A percentile compares a stretch with the other conserved stretches of the same genome.
Evolutionary conservation across 2,113 vertebrate species (phyloP).

Genomic region (Lophura nycthemera): DNA sequence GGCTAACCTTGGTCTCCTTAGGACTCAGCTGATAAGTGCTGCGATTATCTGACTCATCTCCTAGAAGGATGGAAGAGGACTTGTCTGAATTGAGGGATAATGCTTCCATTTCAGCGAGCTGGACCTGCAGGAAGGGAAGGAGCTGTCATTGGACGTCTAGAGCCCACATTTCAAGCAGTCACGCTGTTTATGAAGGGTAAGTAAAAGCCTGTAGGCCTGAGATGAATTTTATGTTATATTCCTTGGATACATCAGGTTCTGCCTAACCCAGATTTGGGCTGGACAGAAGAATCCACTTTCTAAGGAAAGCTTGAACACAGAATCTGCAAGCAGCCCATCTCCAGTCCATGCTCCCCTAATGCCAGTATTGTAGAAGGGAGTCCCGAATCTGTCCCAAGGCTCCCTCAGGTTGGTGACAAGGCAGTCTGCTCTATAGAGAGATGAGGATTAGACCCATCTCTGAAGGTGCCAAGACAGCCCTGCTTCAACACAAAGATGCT

Average conservation of each 20-base stretch:
- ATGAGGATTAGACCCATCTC: neutral
- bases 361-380: neutral
- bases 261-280: constrained; percentile 41
- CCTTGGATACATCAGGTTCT: constrained; percentile 12
- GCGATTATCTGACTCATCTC: constrained; percentile 91
- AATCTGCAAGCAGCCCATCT: constrained; percentile 8
- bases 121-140: constrained; percentile 81
- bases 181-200: constrained; percentile 37
- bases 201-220: constrained; percentile 50
- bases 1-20: constrained; percentile 84
- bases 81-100: constrained; percentile 95
- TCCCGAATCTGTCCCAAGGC: constrained; percentile 1
- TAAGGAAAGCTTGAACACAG: neutral
- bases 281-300: constrained; percentile 31
- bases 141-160: constrained; percentile 14
- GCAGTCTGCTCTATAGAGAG: neutral
- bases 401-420: neutral
- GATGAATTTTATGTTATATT: constrained; percentile 43
- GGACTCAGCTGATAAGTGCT: constrained; percentile 80
- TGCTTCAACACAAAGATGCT: constrained; percentile 24
- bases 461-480: constrained; percentile 9
- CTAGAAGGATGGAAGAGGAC: constrained; percentile 91
- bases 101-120: constrained; percentile 95
- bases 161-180: constrained; percentile 11
- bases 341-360: constrained; percentile 23